Base-by-base conservation (phyloP, 2,888 invertebrate genomes). In the Agrotis clavis region DNA sequence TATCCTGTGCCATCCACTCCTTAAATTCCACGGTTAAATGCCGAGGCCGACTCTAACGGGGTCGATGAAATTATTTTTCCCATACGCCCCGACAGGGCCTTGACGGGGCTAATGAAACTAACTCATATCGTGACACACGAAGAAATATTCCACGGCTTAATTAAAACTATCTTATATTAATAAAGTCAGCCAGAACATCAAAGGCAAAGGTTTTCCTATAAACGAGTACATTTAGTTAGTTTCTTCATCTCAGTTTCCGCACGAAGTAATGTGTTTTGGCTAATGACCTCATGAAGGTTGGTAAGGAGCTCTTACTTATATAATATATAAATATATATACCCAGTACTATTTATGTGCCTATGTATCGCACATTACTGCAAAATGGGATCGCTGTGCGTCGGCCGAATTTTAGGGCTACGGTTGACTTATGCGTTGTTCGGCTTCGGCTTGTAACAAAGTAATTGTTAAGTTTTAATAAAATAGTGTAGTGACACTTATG, bases 221-320 rank as follows among this genome's bases (percentile, higher is more conserved):
- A n/a, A n/a, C n/a, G n/a, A n/a, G n/a, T 21, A 53, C 50, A 14
- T 70, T 45, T 30, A 56, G 18, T 54, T 53, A 35, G 35, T 71
- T 65, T 66, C 74, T 62, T 59, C 74, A 79, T 79, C 62, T 57
- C 21, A 50, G 25, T 35, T 59, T 35, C 53, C 30, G 54, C 63
- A 59, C 62, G n/a, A 51, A 73, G 45, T 73, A 79, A 64, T 67
- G 45, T 67, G 62, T 73, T 69, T 67, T 51, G 45, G 71, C n/a
- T 83, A 81, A 83, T 83, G 66, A 69, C 66, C 63, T 65, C 65
- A 57, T 71, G 53, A 71, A 64, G 60, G 63, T 54, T 9, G 25
- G 54, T 60, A 51, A 53, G 60, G 65, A 51, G 67, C 35, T 47
- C 13, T 25, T 45, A 54, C 53, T 21, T 60, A 30, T 19, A 66